Percentiles rank a stretch among this genome's conserved stretches.
Evolutionary conservation across 2,888 invertebrate genomes (phyloP).

Genomic region (Meiosimyza decipiens): DNA sequence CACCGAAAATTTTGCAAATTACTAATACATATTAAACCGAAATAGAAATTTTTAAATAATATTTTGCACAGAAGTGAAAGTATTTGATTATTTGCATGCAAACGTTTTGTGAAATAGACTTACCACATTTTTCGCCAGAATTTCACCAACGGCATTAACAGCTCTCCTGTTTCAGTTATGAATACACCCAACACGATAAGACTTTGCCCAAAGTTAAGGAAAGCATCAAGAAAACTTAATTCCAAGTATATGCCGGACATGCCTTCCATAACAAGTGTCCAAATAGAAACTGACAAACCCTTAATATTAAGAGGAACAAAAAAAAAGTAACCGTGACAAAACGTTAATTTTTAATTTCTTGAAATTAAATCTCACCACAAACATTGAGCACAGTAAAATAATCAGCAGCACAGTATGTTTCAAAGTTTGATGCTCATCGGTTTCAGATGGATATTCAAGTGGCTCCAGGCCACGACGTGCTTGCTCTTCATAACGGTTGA

Average conservation of each 20-base stretch:
- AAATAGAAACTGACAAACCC: constrained; percentile 85
- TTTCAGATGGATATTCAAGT: constrained; percentile 69
- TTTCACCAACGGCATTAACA: constrained; percentile 75
- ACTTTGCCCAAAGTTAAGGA: constrained; percentile 90
- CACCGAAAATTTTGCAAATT: too few species aligned
- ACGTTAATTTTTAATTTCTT: constrained; percentile 4
- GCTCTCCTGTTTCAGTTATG: constrained; percentile 83
- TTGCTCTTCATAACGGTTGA: constrained; percentile 69
- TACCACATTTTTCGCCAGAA: constrained; percentile 73
- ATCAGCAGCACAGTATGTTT: constrained; percentile 86
- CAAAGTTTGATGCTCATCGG: constrained; percentile 77
- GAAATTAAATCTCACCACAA: constrained; percentile 76
- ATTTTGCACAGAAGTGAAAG: background rate
- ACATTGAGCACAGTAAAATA: constrained; percentile 84
- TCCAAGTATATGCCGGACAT: constrained; percentile 92
- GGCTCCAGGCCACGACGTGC: constrained; percentile 69
- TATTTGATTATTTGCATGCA: background rate
- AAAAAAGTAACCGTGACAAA: too few species aligned
- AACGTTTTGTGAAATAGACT: constrained; percentile 21
- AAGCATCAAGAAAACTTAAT: constrained; percentile 90
- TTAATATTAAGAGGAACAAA: constrained; percentile 56
- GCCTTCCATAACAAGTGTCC: constrained; percentile 84
- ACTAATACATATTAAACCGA: too few species aligned
- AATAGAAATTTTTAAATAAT: too few species aligned
- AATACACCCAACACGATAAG: constrained; percentile 87